Evolutionary conservation across 2,888 invertebrate genomes (phyloP), one percentile per base, ranked within the genome.

Genomic region (Cephalotes varians): DNA sequence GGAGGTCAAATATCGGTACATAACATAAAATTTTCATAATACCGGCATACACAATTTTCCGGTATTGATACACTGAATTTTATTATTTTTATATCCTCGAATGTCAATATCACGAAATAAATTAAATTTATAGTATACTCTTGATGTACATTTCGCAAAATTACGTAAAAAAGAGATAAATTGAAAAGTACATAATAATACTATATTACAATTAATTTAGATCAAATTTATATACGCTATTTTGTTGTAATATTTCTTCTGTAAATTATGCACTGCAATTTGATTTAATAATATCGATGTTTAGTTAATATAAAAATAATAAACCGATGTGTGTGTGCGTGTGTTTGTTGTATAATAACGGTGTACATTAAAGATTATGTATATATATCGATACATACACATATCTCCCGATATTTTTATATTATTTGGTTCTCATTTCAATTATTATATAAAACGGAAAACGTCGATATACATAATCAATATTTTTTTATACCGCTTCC

Each of bases 1-100:
- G 37, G 40, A 25, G 37, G 62, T 40, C 62, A 25, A 37, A 64
- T 40, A 64, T 2, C 37, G 62, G 40, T 62, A 62, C 7, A 2
- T 2, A 62, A 21, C 21, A 12, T 37, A 62, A 62, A 62, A 62
- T 62, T 62, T 62, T 62, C 60, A 62, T 62, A 62, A 62, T 21
- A 6, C 5, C 34, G 21, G 12, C 60, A 6, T 25, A 25, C 25
- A 28, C 6, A 7, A 40, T 40, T 64, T 40, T 40, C 37, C 7
- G 7, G 40, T 37, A 60, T 34, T 12, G 40, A 40, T 40, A 21
- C 6, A 56, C 1, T 12, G 54, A 51, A 10, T 34, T 62, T 62
- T 62, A 28, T 18, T 64, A 64, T 15, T 60, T 60, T 60, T 60
- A 34, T 34, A 34, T 34, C n/a, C 2, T 18, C 3, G 18, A 62